These are phyloP conservation scores for Chanos chanos DNA, from an alignment of 2,797 vertebrate species.

Conservation along the genomic window DNA sequence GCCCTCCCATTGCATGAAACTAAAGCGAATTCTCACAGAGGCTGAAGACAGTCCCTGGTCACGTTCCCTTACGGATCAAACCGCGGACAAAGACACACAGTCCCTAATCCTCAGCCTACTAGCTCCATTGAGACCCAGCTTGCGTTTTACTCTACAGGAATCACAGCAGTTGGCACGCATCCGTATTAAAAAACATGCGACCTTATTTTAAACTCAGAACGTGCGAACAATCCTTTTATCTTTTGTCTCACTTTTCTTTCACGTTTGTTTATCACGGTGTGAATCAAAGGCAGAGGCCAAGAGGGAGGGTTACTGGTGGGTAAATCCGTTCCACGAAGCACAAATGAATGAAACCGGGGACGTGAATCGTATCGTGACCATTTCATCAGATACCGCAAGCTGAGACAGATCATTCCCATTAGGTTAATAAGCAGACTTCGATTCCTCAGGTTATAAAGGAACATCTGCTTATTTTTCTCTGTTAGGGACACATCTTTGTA, in stretches of 20 bases:
- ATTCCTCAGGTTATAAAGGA: no score
- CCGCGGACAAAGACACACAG: neutral
- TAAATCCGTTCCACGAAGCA: no score
- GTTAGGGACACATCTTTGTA: neutral
- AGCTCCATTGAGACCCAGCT: neutral
- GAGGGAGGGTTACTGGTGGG: conserved; percentile 48
- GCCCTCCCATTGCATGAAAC: neutral
- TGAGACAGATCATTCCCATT: neutral
- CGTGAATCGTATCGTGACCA: no score
- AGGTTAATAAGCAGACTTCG: no score
- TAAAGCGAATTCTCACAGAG: neutral
- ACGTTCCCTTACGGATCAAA: neutral
- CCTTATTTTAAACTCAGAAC: conserved; percentile 40
- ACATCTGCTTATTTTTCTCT: no score
- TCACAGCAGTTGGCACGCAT: conserved; percentile 29
- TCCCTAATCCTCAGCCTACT: conserved; percentile 2
- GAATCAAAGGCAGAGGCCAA: conserved; percentile 46
- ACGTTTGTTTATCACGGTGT: conserved; percentile 45
- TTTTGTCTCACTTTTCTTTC: conserved; percentile 44
- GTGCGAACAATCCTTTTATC: conserved; percentile 50
- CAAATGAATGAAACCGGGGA: no score
- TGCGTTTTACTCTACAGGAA: conserved; percentile 13
- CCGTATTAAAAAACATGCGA: neutral
- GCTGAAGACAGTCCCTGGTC: neutral
- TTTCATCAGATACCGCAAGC: neutral